phyloP scores from a whole-genome alignment of 2,113 vertebrate genomes.

The Bos javanicus region DNA sequence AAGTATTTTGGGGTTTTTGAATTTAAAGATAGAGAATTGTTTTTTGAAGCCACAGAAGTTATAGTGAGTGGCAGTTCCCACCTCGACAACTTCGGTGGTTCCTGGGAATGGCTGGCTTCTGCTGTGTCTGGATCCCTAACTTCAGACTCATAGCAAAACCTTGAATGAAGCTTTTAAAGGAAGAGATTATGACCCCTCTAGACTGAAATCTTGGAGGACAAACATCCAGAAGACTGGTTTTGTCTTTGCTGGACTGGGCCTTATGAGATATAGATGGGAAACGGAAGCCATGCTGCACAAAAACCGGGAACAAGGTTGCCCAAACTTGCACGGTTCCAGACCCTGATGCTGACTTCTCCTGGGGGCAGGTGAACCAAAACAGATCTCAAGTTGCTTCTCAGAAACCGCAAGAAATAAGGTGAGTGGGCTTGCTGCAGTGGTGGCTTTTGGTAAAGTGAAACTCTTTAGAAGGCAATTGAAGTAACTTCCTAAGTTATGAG shows the following conservation, averaged over 20 bases:
- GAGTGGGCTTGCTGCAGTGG: not conserved
- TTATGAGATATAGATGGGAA: not conserved
- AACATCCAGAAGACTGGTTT: not conserved
- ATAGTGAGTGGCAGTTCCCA: not conserved
- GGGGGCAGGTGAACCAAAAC: not conserved
- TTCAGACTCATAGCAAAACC: not conserved
- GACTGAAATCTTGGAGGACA: not conserved
- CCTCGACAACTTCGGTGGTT: rapidly evolving
- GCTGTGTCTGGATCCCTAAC: not conserved
- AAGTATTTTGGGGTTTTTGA: not conserved
- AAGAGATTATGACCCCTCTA: not conserved
- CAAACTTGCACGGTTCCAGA: not conserved
- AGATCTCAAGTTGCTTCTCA: not conserved
- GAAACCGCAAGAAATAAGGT: not conserved
- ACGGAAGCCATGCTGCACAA: not conserved
- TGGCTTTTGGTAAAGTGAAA: not conserved
- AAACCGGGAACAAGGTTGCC: not conserved
- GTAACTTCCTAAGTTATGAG: not conserved
- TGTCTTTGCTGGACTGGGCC: not conserved
- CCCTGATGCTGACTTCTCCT: not conserved
- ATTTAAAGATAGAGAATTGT: not conserved
- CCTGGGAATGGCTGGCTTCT: not conserved
- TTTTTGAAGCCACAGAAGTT: not conserved
- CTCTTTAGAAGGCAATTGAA: not conserved
- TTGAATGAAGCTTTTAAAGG: not conserved